Conservation (phyloP, 2,888 invertebrate genomes). For the Scrobipalpa atriplicella region DNA sequence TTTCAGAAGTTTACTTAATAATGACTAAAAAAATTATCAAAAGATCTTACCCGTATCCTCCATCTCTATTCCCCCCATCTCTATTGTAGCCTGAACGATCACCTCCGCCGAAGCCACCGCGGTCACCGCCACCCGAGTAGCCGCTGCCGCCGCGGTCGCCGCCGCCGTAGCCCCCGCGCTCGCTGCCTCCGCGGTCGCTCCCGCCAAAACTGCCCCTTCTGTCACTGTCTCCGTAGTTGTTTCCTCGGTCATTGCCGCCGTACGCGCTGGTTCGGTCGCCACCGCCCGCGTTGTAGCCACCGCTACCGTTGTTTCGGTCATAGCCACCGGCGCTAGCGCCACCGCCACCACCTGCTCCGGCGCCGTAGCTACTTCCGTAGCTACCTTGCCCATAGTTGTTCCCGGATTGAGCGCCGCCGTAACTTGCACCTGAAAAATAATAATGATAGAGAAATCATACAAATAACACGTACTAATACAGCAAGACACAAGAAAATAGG, state of each 20-base stretch:
- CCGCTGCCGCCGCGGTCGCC: constrained; percentile 62
- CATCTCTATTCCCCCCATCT: constrained; percentile 83
- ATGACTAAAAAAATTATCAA: constrained; percentile 13
- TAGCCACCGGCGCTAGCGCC: constrained; percentile 54
- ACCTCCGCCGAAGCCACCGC: constrained; percentile 74
- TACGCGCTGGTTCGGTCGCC: constrained; percentile 48
- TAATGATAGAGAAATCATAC: not conserved
- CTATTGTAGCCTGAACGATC: constrained; percentile 78
- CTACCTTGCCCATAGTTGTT: constrained; percentile 45
- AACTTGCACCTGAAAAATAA: constrained; percentile 11
- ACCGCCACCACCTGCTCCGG: constrained; percentile 59
- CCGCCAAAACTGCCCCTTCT: constrained; percentile 66
- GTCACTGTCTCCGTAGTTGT: constrained; percentile 59
- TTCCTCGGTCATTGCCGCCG: constrained; percentile 43
- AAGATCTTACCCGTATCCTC: constrained; percentile 83
- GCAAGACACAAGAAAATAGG: not conserved
- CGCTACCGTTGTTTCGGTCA: constrained; percentile 43
- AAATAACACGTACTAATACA: not conserved
- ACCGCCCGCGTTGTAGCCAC: constrained; percentile 41
- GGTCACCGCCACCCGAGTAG: constrained; percentile 67
- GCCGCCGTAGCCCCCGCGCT: constrained; percentile 66
- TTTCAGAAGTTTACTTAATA: not conserved
- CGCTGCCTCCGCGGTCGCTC: constrained; percentile 66
- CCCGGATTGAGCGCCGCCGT: constrained; percentile 8
- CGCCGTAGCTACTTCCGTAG: constrained; percentile 63